Evolutionary conservation across 1,140 invertebrate genomes (phyloP).

Genomic region (Trichonephila inaurata): DNA sequence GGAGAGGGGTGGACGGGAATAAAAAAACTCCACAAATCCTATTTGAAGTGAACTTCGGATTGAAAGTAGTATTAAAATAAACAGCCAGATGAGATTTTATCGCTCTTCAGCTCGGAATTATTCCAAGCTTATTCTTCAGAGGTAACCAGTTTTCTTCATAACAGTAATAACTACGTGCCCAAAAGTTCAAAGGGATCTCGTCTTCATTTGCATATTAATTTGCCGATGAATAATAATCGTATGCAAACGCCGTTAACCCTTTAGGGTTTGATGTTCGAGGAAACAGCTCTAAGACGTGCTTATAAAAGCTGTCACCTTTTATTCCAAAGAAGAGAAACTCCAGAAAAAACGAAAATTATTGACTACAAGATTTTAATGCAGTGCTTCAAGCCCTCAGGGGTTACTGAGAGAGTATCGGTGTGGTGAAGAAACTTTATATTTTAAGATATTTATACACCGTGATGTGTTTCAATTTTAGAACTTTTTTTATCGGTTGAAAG

Average conservation of each 20-base stretch:
- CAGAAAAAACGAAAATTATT: slow-evolving; percentile 21
- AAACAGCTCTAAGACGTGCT: slow-evolving; percentile 29
- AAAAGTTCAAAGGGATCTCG: slow-evolving; percentile 55
- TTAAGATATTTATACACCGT: slow-evolving; percentile 32
- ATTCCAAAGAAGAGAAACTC: slow-evolving; percentile 31
- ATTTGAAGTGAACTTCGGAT: slow-evolving; percentile 38
- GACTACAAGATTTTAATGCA: slow-evolving; percentile 49
- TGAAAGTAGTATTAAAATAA: slow-evolving; percentile 20
- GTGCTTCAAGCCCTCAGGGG: slow-evolving; percentile 30
- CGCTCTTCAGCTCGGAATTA: not conserved
- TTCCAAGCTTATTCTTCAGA: slow-evolving; percentile 8
- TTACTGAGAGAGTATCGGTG: not conserved
- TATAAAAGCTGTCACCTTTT: slow-evolving; percentile 46
- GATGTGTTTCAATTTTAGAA: slow-evolving; percentile 29
- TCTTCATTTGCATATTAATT: slow-evolving; percentile 74
- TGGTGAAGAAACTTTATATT: slow-evolving; percentile 5
- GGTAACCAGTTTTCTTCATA: slow-evolving; percentile 42
- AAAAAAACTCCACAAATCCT: not conserved
- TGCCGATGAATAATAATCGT: slow-evolving; percentile 72
- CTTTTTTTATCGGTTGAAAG: not conserved
- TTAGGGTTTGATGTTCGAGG: slow-evolving; percentile 46
- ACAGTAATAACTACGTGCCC: slow-evolving; percentile 38
- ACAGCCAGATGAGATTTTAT: slow-evolving; percentile 26
- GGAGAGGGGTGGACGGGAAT: not conserved
- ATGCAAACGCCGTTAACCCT: slow-evolving; percentile 66